These are phyloP conservation scores for Luidia sarsii DNA, from an alignment of 53 echinoderm and acorn worm genomes.

Conservation along the genomic window DNA sequence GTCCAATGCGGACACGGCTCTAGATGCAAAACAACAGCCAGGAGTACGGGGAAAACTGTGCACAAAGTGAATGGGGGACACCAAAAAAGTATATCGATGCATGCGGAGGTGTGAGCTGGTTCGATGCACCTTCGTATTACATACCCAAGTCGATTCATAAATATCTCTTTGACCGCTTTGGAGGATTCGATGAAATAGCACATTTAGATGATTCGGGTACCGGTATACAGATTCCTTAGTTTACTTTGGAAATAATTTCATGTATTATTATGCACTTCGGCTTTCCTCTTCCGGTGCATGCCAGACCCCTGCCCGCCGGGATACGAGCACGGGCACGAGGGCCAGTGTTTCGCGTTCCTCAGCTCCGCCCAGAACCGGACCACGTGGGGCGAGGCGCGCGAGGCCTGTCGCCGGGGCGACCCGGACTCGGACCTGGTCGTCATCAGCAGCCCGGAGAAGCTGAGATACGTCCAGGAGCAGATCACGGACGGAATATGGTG, in stretches of 20 bases:
- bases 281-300: neutral
- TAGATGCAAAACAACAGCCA: too few relatives aligned
- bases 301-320: slow-evolving; percentile 20
- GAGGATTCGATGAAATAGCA: neutral
- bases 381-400: slow-evolving; percentile 9
- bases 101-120: too few relatives aligned
- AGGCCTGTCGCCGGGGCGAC: neutral
- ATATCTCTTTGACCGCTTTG: neutral
- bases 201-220: neutral
- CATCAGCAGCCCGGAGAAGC: slow-evolving; percentile 66
- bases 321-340: slow-evolving; percentile 36
- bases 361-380: neutral
- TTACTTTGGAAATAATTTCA: neutral
- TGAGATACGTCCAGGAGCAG: slow-evolving; percentile 47
- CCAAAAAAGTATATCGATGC: too few relatives aligned
- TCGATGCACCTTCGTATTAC: neutral
- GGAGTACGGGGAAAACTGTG: too few relatives aligned
- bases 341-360: slow-evolving; percentile 21
- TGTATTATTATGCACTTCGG: neutral
- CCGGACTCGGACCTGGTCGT: slow-evolving; percentile 67
- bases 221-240: too few relatives aligned
- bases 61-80: too few relatives aligned
- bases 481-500: slow-evolving; percentile 57
- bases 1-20: too few relatives aligned
- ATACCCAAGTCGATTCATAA: neutral